A percentile compares a stretch with the other conserved stretches of the same genome.
Evolutionary conservation across 2,797 vertebrate species (phyloP).

Genomic region (Bradypodion ventrale): DNA sequence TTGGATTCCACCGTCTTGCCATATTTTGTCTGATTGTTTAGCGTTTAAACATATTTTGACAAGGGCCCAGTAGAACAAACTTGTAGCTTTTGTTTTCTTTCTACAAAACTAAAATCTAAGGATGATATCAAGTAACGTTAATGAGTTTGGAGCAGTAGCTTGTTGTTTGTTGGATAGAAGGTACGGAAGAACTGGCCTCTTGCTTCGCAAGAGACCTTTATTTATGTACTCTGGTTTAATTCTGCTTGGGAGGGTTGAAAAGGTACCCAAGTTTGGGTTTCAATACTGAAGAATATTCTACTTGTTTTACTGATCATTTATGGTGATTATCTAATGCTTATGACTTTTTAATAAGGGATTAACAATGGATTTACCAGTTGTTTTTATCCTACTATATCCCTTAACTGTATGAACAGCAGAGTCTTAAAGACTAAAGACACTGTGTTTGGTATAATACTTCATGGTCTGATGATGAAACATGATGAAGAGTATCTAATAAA

Average conservation of each 20-base stretch:
- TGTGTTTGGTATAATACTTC: too few relatives aligned
- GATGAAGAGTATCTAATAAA: too few relatives aligned
- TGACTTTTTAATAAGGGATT: neutral
- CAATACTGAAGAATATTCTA: neutral
- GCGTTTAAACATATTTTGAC: neutral
- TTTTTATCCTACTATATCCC: neutral
- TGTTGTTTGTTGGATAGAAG: neutral
- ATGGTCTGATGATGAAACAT: too few relatives aligned
- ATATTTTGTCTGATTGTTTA: too few relatives aligned
- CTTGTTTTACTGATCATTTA: neutral
- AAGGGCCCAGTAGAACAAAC: neutral
- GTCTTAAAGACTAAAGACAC: too few relatives aligned
- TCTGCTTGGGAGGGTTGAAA: neutral
- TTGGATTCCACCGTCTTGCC: too few relatives aligned
- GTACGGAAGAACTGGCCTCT: neutral
- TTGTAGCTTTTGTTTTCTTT: too few relatives aligned
- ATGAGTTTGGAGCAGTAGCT: neutral
- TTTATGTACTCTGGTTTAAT: neutral
- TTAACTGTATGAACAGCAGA: neutral
- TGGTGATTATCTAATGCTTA: neutral
- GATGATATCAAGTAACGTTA: neutral
- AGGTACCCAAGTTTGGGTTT: neutral
- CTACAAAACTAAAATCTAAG: neutral
- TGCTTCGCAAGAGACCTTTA: neutral
- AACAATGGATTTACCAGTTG: neutral